Percentiles rank a stretch among this genome's conserved stretches.
Evolutionary conservation across 2,797 vertebrate species (phyloP).

Genomic region (Carduelis carduelis): DNA sequence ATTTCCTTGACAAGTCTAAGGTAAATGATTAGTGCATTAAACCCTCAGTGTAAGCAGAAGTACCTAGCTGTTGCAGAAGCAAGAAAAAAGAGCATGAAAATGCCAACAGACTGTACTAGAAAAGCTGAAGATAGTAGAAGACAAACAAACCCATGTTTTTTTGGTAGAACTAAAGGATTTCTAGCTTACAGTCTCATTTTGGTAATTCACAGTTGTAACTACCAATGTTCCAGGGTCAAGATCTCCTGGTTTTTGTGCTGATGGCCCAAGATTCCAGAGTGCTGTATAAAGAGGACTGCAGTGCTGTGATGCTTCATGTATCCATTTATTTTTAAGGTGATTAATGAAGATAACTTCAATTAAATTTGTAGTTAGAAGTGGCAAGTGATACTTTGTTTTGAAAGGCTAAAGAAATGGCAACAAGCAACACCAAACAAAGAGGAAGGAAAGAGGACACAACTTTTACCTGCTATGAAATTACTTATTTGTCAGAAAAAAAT

Average conservation of each 20-base stretch:
- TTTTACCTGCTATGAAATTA: background rate
- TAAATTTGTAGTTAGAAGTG: background rate
- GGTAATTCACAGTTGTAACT: background rate
- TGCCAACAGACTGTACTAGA: background rate
- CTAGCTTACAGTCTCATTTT: background rate
- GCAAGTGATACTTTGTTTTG: background rate
- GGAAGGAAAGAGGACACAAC: background rate
- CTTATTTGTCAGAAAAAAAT: background rate
- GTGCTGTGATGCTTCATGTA: background rate
- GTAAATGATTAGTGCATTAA: conserved; percentile 9
- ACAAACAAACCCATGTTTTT: background rate
- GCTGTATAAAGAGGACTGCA: background rate
- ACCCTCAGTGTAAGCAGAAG: background rate
- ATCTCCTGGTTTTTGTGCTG: background rate
- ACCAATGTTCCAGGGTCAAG: background rate
- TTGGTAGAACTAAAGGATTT: background rate
- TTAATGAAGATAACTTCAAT: background rate
- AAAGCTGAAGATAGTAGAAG: background rate
- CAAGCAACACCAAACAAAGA: background rate
- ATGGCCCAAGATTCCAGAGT: background rate
- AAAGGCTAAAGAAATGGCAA: background rate
- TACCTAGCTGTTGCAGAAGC: background rate
- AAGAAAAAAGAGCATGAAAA: background rate
- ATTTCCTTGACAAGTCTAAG: background rate
- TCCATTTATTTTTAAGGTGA: background rate